Conservation (phyloP, 2,888 invertebrate species). For the Drosophila formosana region DNA sequence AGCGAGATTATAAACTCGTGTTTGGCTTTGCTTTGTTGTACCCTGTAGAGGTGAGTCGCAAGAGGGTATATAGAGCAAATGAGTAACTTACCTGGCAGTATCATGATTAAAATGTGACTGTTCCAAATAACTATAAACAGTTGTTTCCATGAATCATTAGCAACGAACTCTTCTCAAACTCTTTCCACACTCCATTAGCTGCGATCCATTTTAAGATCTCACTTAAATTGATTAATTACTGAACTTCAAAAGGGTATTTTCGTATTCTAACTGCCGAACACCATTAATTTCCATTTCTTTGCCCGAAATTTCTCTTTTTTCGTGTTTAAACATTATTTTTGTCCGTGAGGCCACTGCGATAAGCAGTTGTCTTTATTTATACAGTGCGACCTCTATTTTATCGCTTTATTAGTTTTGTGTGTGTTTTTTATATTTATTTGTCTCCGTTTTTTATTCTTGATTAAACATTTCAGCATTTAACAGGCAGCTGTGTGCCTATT, state of each 20-base stretch:
- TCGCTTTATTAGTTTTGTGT: conserved; percentile 41
- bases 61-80: background rate
- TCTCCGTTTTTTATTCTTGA: conserved; percentile 14
- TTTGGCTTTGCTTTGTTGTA: conserved; percentile 14
- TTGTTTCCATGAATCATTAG: background rate
- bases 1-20: conserved; percentile 13
- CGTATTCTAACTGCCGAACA: background rate
- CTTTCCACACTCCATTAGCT: background rate
- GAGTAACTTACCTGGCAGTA: background rate
- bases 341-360: conserved; percentile 15
- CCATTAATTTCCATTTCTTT: background rate
- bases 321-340: conserved; percentile 24
- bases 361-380: conserved; percentile 39
- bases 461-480: conserved; percentile 43
- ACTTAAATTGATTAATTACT: background rate
- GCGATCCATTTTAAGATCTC: background rate
- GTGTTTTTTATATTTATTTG: background rate
- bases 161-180: background rate
- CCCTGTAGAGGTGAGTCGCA: background rate
- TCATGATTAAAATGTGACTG: background rate
- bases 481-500: conserved; percentile 54
- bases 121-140: background rate
- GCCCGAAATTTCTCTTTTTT: conserved; percentile 27
- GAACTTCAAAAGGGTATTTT: background rate
- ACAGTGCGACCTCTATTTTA: conserved; percentile 49